These are phyloP conservation scores for Cryptus armator DNA, from an alignment of 2,888 invertebrate genomes.

Conservation along the genomic window DNA sequence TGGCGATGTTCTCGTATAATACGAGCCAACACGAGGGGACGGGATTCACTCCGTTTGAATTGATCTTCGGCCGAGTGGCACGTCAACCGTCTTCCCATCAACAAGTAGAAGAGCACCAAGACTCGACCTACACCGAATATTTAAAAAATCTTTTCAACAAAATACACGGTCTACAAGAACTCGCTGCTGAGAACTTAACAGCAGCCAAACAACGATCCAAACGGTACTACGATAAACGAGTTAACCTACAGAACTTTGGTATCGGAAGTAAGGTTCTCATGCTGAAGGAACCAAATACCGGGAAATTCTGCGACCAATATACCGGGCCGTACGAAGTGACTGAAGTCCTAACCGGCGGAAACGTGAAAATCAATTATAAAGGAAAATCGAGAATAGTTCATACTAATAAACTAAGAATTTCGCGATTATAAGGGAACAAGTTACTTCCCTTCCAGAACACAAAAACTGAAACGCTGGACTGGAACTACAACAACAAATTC, in stretches of 20 bases:
- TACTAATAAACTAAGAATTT: too few relatives aligned
- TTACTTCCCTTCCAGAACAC: too few relatives aligned
- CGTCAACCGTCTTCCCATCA: background rate
- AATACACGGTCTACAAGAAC: background rate
- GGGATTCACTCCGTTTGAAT: background rate
- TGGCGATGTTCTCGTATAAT: constrained; percentile 46
- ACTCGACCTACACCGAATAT: background rate
- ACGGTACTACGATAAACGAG: background rate
- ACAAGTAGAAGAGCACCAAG: background rate
- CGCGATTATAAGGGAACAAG: too few relatives aligned
- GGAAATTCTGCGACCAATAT: too few relatives aligned
- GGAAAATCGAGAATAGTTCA: too few relatives aligned
- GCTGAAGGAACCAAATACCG: too few relatives aligned
- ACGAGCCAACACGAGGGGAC: background rate
- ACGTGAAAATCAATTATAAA: too few relatives aligned
- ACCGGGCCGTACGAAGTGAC: too few relatives aligned
- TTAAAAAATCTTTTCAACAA: background rate
- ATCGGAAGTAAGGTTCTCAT: background rate
- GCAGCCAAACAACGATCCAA: background rate
- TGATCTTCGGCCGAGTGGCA: background rate
- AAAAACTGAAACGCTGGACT: too few relatives aligned
- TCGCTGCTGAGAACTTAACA: background rate
- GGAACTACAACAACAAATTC: too few relatives aligned
- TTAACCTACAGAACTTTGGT: background rate
- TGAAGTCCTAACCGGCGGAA: too few relatives aligned